These are phyloP conservation scores for Pogonomyrmex californicus DNA, from an alignment of 1,140 invertebrate genomes.

Conservation along the genomic window DNA sequence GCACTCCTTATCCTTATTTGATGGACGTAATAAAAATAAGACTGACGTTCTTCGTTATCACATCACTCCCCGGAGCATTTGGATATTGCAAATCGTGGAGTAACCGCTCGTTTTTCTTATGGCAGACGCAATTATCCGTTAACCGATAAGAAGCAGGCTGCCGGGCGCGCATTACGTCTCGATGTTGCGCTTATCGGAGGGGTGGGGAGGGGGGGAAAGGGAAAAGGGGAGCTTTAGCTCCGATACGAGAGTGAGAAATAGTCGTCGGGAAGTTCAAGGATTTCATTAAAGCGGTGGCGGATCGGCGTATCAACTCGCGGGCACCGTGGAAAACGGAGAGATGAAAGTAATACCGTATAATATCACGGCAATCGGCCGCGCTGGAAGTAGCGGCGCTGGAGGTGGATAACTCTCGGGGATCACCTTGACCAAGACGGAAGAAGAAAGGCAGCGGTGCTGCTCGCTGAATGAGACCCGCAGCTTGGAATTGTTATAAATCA, in stretches of 20 bases:
- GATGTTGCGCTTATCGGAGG: slow-evolving; percentile 19
- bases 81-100: neutral
- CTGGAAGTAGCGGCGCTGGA: slow-evolving; percentile 61
- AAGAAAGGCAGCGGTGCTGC: slow-evolving; percentile 31
- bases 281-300: slow-evolving; percentile 51
- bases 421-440: slow-evolving; percentile 76
- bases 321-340: slow-evolving; percentile 39
- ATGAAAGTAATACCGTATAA: slow-evolving; percentile 62
- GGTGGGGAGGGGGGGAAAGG: no score
- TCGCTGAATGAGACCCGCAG: slow-evolving; percentile 61
- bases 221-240: neutral
- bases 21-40: slow-evolving; percentile 19
- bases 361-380: slow-evolving; percentile 46
- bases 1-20: slow-evolving; percentile 12
- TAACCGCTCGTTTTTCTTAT: slow-evolving; percentile 13
- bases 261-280: slow-evolving; percentile 46
- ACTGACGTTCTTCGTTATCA: neutral
- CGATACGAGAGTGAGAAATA: slow-evolving; percentile 42
- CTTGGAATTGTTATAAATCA: slow-evolving; percentile 83
- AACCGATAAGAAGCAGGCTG: slow-evolving; percentile 16
- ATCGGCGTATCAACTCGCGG: neutral
- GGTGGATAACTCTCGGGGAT: slow-evolving; percentile 63
- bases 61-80: slow-evolving; percentile 9
- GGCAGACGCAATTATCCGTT: slow-evolving; percentile 39
- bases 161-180: neutral